phyloP scores from a whole-genome alignment of 2,113 vertebrate species.

The Anhinga rufa region DNA sequence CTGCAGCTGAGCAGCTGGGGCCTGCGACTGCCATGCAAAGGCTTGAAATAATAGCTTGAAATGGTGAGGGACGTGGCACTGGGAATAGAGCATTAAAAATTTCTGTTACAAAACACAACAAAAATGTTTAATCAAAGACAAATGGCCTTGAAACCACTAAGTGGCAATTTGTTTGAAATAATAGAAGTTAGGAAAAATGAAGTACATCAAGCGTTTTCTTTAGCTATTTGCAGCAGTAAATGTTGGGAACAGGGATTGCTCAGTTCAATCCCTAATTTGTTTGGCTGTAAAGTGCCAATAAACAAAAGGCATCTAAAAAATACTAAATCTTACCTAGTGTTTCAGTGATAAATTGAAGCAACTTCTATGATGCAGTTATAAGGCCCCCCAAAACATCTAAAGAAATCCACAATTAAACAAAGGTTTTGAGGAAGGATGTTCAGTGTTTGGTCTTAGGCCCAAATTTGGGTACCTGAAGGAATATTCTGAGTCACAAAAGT shows the following conservation, averaged over 20 bases:
- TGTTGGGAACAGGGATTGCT: accelerated
- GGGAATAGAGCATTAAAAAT: background rate
- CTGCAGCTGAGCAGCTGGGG: conserved; percentile 15
- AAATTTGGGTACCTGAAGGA: background rate
- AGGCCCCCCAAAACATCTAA: background rate
- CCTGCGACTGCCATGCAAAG: background rate
- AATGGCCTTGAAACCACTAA: background rate
- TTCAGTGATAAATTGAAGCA: background rate
- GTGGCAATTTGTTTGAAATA: background rate
- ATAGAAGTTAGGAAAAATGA: background rate
- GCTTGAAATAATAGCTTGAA: background rate
- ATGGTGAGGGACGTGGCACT: background rate
- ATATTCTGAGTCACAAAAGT: background rate
- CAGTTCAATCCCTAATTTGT: background rate
- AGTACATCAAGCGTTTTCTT: background rate
- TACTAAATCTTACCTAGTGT: background rate
- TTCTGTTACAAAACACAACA: background rate
- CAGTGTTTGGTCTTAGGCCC: background rate
- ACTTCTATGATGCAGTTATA: background rate
- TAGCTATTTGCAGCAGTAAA: background rate
- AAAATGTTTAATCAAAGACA: background rate
- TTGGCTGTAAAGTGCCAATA: background rate
- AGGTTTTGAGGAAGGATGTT: background rate
- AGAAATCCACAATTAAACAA: background rate
- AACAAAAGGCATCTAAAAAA: background rate